Conservation (phyloP, 2,888 invertebrate genomes). For the Platycnemis pennipes region DNA sequence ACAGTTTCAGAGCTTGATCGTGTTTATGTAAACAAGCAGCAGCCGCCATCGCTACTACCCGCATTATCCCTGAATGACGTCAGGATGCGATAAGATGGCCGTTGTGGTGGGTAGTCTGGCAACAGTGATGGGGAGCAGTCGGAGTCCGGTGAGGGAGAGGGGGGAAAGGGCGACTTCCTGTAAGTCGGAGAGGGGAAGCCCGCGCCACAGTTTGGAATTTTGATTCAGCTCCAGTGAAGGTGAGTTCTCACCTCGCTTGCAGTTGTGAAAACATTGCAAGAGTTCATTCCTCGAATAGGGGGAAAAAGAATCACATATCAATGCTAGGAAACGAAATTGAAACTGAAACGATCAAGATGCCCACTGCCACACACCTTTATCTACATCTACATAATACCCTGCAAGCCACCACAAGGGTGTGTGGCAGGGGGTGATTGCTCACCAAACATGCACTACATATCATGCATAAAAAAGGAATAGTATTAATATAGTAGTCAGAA, state of each 20-base stretch:
- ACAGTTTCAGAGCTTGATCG: not conserved
- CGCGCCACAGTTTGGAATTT: not conserved
- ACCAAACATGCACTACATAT: too few species aligned
- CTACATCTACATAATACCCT: too few species aligned
- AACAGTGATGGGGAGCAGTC: constrained; percentile 23
- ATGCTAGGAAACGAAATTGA: too few species aligned
- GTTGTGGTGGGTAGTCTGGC: constrained; percentile 59
- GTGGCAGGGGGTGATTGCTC: too few species aligned
- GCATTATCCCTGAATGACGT: constrained; percentile 56
- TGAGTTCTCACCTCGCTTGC: not conserved
- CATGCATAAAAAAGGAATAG: too few species aligned
- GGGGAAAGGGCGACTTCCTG: constrained; percentile 22
- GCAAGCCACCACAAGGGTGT: too few species aligned
- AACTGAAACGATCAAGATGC: too few species aligned
- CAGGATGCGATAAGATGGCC: constrained; percentile 45
- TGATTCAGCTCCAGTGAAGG: not conserved
- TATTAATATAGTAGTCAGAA: too few species aligned
- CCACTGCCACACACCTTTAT: too few species aligned
- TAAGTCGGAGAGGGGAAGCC: not conserved
- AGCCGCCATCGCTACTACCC: constrained; percentile 10
- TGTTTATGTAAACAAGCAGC: constrained; percentile 37
- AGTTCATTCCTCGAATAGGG: too few species aligned
- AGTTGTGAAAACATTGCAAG: too few species aligned
- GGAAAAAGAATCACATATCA: too few species aligned
- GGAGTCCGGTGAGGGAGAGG: not conserved